Evolutionary conservation across 2,113 vertebrate genomes (phyloP), one percentile per base, ranked within the genome.

Genomic region (Epinephelus lanceolatus): DNA sequence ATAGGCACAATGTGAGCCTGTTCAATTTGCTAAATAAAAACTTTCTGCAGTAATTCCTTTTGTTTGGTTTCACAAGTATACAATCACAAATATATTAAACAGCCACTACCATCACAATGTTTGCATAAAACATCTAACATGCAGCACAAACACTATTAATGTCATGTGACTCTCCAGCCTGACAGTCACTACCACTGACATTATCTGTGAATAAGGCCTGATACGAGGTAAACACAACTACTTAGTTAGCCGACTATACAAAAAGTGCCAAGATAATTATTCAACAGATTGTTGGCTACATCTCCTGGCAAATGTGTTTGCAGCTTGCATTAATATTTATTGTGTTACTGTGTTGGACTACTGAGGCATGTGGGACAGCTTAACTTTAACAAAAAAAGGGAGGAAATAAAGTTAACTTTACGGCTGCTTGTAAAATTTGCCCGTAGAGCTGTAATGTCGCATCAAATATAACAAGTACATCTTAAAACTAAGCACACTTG

Each of bases 271-370:
- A 69, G 55, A 88, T 77, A 81, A 81, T 85, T 81, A 84, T 69
- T 88, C 83, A 25, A 81, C 83, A 85, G 86, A 86, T 30, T 84
- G 80, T 83, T 88, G 86, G 78, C 86, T 27, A 23, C 6, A 49
- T 71, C 25, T 76, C 61, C 25, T 84, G 74, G 76, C 66, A 70
- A 86, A 72, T 49, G 62, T 78, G 71, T 68, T 55, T 80, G 74
- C 71, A 79, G 86, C 74, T 77, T 84, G 66, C 75, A 77, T 79
- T 87, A 63, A 74, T 85, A 85, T 81, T 75, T 67, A 76, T 82
- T 40, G 53, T 0, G 27, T 72, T 69, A n/a, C 59, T 86, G 49
- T 71, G 45, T 75, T 23, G 17, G 69, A 71, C 52, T 21, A 75
- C 53, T 61, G 52, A 76, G 53, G 71, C 76, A 57, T 76, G 25